Evolutionary conservation across 2,888 invertebrate genomes (phyloP), one percentile per base, ranked within the genome.

Genomic region (Platynereis dumerilii): DNA sequence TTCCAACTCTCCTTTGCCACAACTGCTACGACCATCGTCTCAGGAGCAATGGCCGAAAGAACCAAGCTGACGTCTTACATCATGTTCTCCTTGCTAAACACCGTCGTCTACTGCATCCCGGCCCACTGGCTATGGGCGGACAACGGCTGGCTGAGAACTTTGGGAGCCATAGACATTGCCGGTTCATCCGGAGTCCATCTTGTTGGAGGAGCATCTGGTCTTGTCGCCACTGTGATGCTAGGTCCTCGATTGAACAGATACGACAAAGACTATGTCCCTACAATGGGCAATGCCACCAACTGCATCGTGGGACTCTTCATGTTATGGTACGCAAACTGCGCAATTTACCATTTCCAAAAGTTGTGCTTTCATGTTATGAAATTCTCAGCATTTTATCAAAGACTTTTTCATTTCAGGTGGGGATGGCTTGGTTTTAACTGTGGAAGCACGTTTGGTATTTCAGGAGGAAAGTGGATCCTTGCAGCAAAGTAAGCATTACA

Each of bases 151-250:
- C 60, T 65, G 66, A 69, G 71, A 44, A 68, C 88, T 66, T 78
- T 94, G 76, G 95, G 95, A 0, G 93, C 90, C 0, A 92, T 95
- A 0, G 94, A 95, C 80, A 94, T 94, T 63, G 94, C 94, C 0
- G 94, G 95, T 92, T 93, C 77, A 27, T 71, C 70, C 34, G 73
- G 72, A 2, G 94, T 95, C 1, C 94, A 95, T 85, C 87, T 94
- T 54, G 90, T 94, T 69, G 93, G 93, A 84, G 88, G 88, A 39
- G 76, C 82, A 60, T 87, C 90, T 76, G 93, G 94, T 0, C 89
- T 94, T 75, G 93, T 94, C 0, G 92, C 93, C 42, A 92, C 94
- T 0, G 86, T 92, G 29, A 92, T 94, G 92, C 86, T 95, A 65
- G 94, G 94, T 0, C 95, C 94, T 0, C 87, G 95, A 28, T 28